Conservation (phyloP, 1,140 invertebrate species). For the Teleopsis dalmanni region DNA sequence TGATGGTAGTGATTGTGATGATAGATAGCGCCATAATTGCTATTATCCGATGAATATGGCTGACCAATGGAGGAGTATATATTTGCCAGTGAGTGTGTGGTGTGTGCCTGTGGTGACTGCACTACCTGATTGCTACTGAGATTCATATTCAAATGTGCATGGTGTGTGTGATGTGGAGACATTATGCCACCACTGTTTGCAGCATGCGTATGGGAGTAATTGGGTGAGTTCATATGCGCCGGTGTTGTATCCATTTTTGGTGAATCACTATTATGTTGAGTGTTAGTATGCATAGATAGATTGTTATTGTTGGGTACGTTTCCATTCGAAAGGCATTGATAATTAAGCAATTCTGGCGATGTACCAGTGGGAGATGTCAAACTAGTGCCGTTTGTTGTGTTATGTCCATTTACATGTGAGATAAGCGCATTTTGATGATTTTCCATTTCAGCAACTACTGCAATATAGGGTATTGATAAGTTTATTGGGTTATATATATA, state of each 20-base stretch:
- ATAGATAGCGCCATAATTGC: slow-evolving; percentile 49
- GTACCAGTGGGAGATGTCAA: slow-evolving; percentile 28
- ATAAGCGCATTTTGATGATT: slow-evolving; percentile 20
- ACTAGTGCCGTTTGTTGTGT: slow-evolving; percentile 9
- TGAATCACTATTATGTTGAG: background rate
- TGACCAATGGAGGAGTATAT: slow-evolving; percentile 42
- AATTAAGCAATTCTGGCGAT: slow-evolving; percentile 28
- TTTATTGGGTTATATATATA: slow-evolving; percentile 10
- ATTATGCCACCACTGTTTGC: slow-evolving; percentile 3
- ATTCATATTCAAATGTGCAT: background rate
- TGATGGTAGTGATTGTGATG: slow-evolving; percentile 40
- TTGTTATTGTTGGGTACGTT: slow-evolving; percentile 21
- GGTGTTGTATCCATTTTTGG: background rate
- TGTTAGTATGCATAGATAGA: background rate
- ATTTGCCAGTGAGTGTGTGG: slow-evolving; percentile 23
- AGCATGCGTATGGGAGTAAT: background rate
- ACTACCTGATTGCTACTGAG: background rate
- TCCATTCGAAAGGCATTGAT: slow-evolving; percentile 15
- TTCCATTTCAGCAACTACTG: slow-evolving; percentile 20
- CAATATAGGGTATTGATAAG: slow-evolving; percentile 14
- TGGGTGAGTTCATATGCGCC: background rate
- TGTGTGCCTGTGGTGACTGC: slow-evolving; percentile 7
- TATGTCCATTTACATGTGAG: slow-evolving; percentile 7
- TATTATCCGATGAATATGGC: slow-evolving; percentile 46
- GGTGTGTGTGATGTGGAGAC: slow-evolving; percentile 8